A percentile compares a stretch with the other conserved stretches of the same genome.
These are phyloP conservation scores for Augochlorella aurata DNA, from an alignment of 2,888 invertebrate species.

Conservation along the genomic window DNA sequence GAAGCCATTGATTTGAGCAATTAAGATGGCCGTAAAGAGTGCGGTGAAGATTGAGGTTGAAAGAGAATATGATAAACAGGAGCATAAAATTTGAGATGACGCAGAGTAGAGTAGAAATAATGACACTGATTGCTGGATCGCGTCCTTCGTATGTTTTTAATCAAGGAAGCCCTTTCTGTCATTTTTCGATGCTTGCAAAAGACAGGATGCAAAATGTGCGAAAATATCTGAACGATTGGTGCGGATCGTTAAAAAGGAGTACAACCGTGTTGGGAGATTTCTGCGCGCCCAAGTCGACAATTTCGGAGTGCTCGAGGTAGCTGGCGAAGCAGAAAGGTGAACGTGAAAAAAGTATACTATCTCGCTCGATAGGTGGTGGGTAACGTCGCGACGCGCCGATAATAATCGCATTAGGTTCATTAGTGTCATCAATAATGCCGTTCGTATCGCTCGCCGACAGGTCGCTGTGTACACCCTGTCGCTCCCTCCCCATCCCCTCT, in stretches of 20 bases:
- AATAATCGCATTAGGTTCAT: conserved; percentile 40
- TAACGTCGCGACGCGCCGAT: conserved; percentile 11
- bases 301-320: neutral
- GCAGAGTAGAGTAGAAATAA: too few species aligned
- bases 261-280: neutral
- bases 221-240: neutral
- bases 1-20: too few species aligned
- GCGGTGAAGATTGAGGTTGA: too few species aligned
- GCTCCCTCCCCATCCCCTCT: neutral
- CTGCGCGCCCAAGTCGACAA: neutral
- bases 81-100: too few species aligned
- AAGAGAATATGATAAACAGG: too few species aligned
- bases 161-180: too few species aligned
- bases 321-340: neutral
- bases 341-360: neutral
- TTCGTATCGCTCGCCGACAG: conserved; percentile 21
- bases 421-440: conserved; percentile 26
- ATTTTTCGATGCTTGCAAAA: neutral
- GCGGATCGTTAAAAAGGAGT: neutral
- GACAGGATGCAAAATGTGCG: neutral
- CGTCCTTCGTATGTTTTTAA: too few species aligned
- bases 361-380: neutral
- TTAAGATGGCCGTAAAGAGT: too few species aligned
- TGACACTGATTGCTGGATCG: too few species aligned
- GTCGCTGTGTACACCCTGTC: conserved; percentile 9